Evolutionary conservation across 2,113 vertebrate species (phyloP).

Genomic region (Capra hircus): DNA sequence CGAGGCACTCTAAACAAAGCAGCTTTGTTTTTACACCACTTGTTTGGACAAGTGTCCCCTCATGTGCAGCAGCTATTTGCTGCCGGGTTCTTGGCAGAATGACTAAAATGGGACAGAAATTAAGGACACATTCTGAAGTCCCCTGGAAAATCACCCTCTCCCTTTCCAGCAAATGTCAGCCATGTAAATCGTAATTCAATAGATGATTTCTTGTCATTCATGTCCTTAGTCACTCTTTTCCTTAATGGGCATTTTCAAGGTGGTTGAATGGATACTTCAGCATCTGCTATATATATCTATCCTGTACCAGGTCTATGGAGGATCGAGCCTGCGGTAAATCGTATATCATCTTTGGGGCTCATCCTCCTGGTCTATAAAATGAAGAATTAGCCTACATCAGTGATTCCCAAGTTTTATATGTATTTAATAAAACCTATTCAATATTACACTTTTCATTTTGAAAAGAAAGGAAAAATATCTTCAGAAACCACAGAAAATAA

Average conservation of each 20-base stretch:
- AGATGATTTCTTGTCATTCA: not conserved
- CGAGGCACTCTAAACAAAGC: not conserved
- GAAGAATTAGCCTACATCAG: not conserved
- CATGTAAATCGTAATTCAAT: not conserved
- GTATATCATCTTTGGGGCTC: not conserved
- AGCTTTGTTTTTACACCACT: conserved; percentile 34
- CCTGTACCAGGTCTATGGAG: not conserved
- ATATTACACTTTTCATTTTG: not conserved
- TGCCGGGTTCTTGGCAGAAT: not conserved
- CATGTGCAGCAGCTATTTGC: not conserved
- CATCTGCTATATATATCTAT: not conserved
- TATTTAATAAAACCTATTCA: not conserved
- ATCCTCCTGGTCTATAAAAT: not conserved
- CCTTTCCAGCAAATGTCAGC: not conserved
- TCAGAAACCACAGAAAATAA: not conserved
- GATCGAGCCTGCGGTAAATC: not conserved
- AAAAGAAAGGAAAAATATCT: not conserved
- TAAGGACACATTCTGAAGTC: not conserved
- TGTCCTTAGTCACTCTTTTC: not conserved
- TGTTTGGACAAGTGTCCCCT: conserved; percentile 34
- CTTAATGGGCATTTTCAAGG: not conserved
- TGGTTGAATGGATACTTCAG: not conserved
- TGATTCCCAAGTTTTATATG: not conserved
- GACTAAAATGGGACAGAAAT: conserved; percentile 24
- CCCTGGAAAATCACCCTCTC: not conserved